Conservation (phyloP, 2,797 vertebrate genomes). For the Ceryle rudis region DNA sequence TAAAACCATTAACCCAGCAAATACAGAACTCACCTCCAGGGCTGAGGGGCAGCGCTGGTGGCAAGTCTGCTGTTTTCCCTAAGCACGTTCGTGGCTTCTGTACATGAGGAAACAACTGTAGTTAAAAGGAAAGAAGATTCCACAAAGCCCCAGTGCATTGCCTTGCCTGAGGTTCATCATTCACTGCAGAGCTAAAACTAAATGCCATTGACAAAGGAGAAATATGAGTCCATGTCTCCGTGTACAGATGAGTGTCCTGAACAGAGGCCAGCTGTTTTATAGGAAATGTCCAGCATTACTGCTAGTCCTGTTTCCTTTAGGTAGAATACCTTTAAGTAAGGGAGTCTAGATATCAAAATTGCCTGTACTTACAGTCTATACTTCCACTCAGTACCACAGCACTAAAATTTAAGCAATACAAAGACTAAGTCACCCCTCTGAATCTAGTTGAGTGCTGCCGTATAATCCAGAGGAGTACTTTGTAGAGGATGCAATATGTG, state of each 20-base stretch:
- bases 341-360: neutral
- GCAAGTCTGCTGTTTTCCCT: neutral
- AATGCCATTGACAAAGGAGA: neutral
- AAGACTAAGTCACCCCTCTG: neutral
- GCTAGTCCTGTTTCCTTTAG: neutral
- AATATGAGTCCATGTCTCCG: neutral
- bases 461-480: neutral
- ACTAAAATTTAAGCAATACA: neutral
- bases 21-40: neutral
- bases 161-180: neutral
- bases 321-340: neutral
- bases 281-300: neutral
- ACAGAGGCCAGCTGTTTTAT: neutral
- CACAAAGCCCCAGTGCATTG: neutral
- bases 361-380: neutral
- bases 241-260: neutral
- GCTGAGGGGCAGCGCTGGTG: neutral
- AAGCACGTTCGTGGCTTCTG: neutral
- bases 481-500: fast-evolving
- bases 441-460: neutral
- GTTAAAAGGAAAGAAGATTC: neutral
- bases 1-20: neutral
- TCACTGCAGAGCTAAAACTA: neutral
- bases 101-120: neutral
- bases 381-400: neutral